Conservation (phyloP, 2,113 vertebrate genomes). For the Dipodomys merriami region DNA sequence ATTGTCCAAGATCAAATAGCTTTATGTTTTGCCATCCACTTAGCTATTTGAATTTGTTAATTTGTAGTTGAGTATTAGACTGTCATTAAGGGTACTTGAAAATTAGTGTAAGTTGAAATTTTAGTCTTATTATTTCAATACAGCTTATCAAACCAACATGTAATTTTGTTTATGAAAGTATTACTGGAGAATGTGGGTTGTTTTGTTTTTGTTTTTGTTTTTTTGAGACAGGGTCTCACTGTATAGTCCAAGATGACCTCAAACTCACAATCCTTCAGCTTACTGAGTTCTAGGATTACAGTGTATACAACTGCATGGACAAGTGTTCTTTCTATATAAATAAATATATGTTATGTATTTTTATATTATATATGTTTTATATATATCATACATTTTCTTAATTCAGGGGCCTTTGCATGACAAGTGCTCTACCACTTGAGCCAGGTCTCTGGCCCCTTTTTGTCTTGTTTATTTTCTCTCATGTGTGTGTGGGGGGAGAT, state of each 20-base stretch:
- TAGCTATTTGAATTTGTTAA: conserved; percentile 44
- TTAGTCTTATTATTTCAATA: no score
- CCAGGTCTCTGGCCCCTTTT: no score
- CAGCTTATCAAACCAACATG: conserved; percentile 1
- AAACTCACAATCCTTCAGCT: not conserved
- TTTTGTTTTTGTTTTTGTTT: not conserved
- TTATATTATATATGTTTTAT: no score
- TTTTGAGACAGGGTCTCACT: not conserved
- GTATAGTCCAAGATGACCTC: not conserved
- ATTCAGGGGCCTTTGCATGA: no score
- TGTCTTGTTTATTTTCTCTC: no score
- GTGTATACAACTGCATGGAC: no score
- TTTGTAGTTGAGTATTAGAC: not conserved
- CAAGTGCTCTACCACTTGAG: no score
- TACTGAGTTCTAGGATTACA: not conserved
- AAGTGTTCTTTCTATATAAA: not conserved
- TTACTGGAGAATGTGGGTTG: not conserved
- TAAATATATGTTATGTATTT: no score
- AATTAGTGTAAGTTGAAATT: not conserved
- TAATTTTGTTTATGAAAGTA: not conserved
- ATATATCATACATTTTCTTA: no score
- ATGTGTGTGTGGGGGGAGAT: no score
- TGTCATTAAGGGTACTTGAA: not conserved
- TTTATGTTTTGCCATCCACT: conserved; percentile 41
- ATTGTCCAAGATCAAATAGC: conserved; percentile 19